phyloP scores from a whole-genome alignment of 2,888 invertebrate species.

The Cryptus armator region DNA sequence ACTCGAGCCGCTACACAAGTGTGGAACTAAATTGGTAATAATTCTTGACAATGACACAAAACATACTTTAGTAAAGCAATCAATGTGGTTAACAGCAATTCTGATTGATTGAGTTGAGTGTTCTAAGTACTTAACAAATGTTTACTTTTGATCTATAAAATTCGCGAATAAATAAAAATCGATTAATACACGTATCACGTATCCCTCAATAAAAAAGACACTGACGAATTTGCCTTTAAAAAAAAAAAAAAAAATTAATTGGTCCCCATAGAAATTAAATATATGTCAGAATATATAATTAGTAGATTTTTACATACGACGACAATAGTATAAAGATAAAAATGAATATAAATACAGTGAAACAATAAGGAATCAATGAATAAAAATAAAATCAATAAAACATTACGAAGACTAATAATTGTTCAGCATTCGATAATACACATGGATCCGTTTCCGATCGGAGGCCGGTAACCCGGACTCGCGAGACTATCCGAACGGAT shows the following conservation, averaged over 20 bases:
- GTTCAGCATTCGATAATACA: slow-evolving; percentile 10
- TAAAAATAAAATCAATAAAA: not conserved
- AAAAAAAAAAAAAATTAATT: too few species aligned
- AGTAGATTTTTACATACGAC: too few species aligned
- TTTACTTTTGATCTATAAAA: too few species aligned
- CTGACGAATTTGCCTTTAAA: too few species aligned
- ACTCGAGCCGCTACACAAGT: slow-evolving; percentile 5
- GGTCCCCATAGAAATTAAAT: too few species aligned
- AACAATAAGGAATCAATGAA: not conserved
- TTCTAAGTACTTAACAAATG: too few species aligned
- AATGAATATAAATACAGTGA: not conserved
- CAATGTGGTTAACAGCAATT: not conserved
- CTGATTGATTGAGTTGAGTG: not conserved
- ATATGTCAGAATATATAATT: too few species aligned
- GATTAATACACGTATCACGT: too few species aligned
- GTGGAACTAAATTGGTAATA: slow-evolving; percentile 2
- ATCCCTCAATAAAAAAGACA: too few species aligned
- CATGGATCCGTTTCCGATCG: slow-evolving; percentile 34
- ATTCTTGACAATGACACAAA: not conserved
- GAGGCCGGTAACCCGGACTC: slow-evolving; percentile 8
- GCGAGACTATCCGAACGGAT: slow-evolving; percentile 46
- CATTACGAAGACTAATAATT: not conserved
- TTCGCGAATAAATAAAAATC: too few species aligned
- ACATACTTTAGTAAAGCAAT: not conserved
- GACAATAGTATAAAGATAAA: not conserved